phyloP scores from a whole-genome alignment of 2,113 vertebrate genomes.

The Dromas ardeola region DNA sequence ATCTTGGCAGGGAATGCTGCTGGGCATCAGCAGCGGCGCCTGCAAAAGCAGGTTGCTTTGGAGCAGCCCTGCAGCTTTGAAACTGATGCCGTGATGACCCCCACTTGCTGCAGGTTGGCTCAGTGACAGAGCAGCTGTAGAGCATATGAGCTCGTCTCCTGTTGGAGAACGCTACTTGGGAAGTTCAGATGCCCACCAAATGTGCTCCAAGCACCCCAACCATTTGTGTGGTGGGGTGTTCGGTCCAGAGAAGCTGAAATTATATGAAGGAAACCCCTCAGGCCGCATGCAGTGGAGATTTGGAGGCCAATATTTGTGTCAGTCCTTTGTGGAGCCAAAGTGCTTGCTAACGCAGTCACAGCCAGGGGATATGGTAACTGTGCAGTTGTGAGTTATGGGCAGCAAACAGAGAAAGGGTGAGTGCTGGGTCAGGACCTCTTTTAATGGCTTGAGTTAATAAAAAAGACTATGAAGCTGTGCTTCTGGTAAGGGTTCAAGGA shows the following conservation, averaged over 20 bases:
- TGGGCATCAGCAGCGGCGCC: background rate
- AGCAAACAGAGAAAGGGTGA: background rate
- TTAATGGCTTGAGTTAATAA: background rate
- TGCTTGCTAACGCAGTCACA: background rate
- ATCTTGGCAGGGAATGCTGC: background rate
- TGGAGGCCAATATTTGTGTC: background rate
- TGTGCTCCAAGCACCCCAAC: background rate
- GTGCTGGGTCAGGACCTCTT: background rate
- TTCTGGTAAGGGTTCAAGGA: background rate
- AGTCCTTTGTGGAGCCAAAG: background rate
- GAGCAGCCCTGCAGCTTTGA: background rate
- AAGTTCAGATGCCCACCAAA: background rate
- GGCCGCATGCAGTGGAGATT: background rate
- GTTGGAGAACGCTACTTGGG: background rate
- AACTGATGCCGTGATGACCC: background rate
- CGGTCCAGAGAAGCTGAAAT: background rate
- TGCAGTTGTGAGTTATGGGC: background rate
- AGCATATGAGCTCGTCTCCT: rapidly evolving
- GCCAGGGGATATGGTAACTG: background rate
- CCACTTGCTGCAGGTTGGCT: background rate
- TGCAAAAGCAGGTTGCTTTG: background rate
- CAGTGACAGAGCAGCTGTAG: background rate
- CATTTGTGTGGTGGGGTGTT: background rate
- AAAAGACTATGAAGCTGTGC: background rate
- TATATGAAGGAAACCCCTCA: background rate